phyloP scores from a whole-genome alignment of 2,888 invertebrate genomes.

The Formica aserva region DNA sequence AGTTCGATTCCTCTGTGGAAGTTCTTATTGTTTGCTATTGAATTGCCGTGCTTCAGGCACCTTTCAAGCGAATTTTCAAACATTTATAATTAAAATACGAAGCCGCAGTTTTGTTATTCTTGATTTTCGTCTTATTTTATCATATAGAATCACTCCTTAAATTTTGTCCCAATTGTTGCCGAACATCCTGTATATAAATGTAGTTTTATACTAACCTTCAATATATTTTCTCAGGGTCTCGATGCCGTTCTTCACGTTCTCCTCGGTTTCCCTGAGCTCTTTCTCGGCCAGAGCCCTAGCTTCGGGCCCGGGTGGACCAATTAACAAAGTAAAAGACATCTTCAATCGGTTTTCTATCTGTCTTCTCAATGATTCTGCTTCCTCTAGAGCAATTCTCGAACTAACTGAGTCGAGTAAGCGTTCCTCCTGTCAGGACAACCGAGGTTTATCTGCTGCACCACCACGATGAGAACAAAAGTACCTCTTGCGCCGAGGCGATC shows the following conservation, averaged over 20 bases:
- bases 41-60: too few relatives aligned
- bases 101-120: too few relatives aligned
- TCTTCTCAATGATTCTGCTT: not conserved
- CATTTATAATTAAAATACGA: too few relatives aligned
- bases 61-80: too few relatives aligned
- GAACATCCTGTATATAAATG: not conserved
- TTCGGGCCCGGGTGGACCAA: slow-evolving; percentile 75
- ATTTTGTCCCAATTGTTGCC: too few relatives aligned
- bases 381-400: not conserved
- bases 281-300: slow-evolving; percentile 81
- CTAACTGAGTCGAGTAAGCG: slow-evolving; percentile 48
- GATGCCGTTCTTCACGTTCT: slow-evolving; percentile 83
- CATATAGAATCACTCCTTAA: too few relatives aligned
- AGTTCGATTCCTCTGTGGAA: too few relatives aligned
- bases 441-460: slow-evolving; percentile 77
- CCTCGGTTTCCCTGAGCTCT: slow-evolving; percentile 86
- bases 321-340: slow-evolving; percentile 78
- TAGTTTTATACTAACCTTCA: slow-evolving; percentile 80
- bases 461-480: slow-evolving; percentile 70
- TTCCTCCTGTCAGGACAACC: slow-evolving; percentile 77
- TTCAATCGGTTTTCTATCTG: not conserved
- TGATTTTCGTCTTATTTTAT: too few relatives aligned
- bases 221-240: slow-evolving; percentile 82
- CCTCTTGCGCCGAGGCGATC: slow-evolving; percentile 82
- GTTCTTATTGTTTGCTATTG: too few relatives aligned